Base-by-base conservation (phyloP, 2,888 invertebrate species). In the Acrobasis consociella region DNA sequence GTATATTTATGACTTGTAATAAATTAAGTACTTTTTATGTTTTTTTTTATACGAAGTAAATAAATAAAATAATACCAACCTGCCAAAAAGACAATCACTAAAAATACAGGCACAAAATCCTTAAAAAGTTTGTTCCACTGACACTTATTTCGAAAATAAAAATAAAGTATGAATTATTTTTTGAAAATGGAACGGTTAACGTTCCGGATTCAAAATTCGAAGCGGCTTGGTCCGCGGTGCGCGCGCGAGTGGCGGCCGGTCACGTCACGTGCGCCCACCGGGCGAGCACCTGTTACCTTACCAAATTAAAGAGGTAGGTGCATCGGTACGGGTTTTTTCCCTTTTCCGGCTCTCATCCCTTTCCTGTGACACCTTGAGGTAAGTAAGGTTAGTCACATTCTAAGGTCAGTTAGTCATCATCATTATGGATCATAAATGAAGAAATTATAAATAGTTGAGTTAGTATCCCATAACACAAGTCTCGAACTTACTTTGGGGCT, bases 91-190 rank as follows among this genome's bases (percentile, higher is more conserved):
- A 76, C 73, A 76, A 80, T 71, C 67, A 69, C 71, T 72, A 73
- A 72, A 72, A 76, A 72, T 83, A 87, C 85, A 79, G 79, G 80
- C 89, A 89, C 90, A 89, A 87, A 89, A 90, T 90, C 90, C 90
- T 87, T 74, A 76, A 78, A 77, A 73, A 80, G 80, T 86, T 81
- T 82, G 81, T 81, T 80, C 74, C 89, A 88, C 89, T 82, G 73
- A 77, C 90, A 91, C 90, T 82, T 76, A 66, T 65, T 65, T 37
- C 58, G 51, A 62, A 46, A 66, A 63, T 52, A 42, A 50, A 64
- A 58, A 49, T 60, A 64, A 64, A 65, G 9, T 49, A 66, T 73
- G 74, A 67, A 74, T 73, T 75, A 76, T 79, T 79, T 69, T 76
- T 74, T 70, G 74, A 81, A 80, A 76, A 80, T 74, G 71, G 74